Conservation (phyloP, 2,888 invertebrate species). For the Ectropis crepuscularia region DNA sequence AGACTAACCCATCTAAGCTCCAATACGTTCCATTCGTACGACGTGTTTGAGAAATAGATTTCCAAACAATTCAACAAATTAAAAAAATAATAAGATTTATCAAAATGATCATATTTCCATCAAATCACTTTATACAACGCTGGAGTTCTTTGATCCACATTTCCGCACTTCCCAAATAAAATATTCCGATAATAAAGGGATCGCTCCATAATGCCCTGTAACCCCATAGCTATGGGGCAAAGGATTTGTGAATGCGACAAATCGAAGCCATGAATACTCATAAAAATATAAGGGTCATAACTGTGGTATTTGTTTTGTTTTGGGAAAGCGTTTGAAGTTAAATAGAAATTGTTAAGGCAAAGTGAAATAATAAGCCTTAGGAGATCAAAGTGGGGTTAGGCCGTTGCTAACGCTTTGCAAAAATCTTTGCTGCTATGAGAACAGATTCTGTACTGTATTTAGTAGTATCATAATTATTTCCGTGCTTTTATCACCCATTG, state of each 20-base stretch:
- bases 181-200: conserved; percentile 16
- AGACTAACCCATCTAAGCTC: no score
- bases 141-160: conserved; percentile 9
- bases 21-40: no score
- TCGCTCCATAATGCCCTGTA: conserved; percentile 17
- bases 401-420: no score
- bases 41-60: no score
- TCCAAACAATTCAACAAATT: no score
- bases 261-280: conserved; percentile 36
- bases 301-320: conserved; percentile 36
- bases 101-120: not conserved
- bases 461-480: no score
- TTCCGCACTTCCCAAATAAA: conserved; percentile 9
- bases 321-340: conserved; percentile 18
- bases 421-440: no score
- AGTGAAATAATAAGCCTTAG: not conserved
- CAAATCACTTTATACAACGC: not conserved
- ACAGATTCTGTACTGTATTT: no score
- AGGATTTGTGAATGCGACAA: conserved; percentile 37
- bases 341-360: conserved; percentile 4
- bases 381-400: not conserved
- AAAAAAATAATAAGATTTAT: not conserved
- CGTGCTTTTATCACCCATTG: no score
- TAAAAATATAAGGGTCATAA: conserved; percentile 37
- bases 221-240: conserved; percentile 27